Evolutionary conservation across 2,888 invertebrate genomes (phyloP), one percentile per base, ranked within the genome.

Genomic region (Apotomis betuletana): DNA sequence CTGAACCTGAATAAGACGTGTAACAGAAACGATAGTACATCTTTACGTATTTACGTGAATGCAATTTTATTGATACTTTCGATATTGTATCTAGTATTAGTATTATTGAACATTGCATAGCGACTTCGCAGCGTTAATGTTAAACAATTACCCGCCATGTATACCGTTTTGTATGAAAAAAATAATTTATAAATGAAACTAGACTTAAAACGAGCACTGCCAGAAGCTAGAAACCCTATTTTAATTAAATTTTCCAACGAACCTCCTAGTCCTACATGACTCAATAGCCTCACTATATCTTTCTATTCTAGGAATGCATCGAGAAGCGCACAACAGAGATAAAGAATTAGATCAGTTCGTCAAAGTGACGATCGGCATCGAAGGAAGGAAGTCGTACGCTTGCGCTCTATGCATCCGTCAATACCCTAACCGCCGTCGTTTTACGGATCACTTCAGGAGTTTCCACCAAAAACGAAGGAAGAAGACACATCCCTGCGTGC

Each of bases 231-330:
- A 49, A 49, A 9, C 9, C 6, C 9, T 6, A 9, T 49, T 49
- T 49, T 49, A 9, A 6, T 3, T 49, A 9, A 49, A 10, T 0
- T 10, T 49, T 49, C 3, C 49, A 49, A 49, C 49, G 49, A 49
- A 9, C 49, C 10, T 5, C 6, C 12, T 4, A 4, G 62, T 10
- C 51, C 41, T 15, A 9, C 44, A 46, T 57, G 55, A n/a, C 36
- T 57, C 46, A 64, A 54, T 13, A 61, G n/a, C 67, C 55, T 71
- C 5, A 71, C 67, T 6, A 6, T 41, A 15, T 62, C 41, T 71
- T 71, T 71, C 60, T 71, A 61, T 71, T 71, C 71, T 71, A 71
- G 71, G 46, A n/a, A 57, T n/a, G 3, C 55, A 9, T 46, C 55
- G 55, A 65, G 65, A 51, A 51, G 38, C 38, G 13, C 49, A 15